A percentile compares a stretch with the other conserved stretches of the same genome.
Evolutionary conservation across 1,140 invertebrate genomes (phyloP).

Genomic region (Chironomus tepperi): DNA sequence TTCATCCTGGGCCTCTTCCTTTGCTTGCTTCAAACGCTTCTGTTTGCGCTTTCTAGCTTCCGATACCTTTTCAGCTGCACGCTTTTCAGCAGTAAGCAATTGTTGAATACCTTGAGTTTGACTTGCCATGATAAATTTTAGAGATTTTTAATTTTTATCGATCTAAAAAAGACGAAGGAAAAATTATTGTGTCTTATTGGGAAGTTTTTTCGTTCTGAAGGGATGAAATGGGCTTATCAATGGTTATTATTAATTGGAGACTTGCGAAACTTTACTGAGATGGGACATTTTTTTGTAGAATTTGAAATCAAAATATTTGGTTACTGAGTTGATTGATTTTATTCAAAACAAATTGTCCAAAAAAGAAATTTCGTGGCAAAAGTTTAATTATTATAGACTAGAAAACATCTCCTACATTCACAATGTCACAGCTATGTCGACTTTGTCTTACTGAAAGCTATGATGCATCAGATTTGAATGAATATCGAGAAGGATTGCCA

Average conservation of each 20-base stretch:
- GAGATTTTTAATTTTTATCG: no score
- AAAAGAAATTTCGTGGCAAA: neutral
- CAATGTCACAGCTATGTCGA: neutral
- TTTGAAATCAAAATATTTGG: neutral
- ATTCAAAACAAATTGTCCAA: neutral
- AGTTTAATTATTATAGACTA: no score
- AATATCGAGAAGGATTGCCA: neutral
- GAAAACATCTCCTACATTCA: no score
- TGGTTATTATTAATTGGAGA: no score
- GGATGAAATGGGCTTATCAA: no score
- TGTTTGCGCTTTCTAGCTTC: constrained; percentile 95
- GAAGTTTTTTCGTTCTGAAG: no score
- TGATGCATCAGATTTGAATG: neutral
- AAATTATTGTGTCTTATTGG: no score
- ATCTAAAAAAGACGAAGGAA: no score
- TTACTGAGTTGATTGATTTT: neutral
- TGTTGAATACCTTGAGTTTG: constrained; percentile 97
- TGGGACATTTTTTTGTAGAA: neutral
- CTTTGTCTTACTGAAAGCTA: neutral
- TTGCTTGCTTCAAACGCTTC: constrained; percentile 90
- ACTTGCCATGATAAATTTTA: constrained; percentile 67
- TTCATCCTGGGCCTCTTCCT: constrained; percentile 95
- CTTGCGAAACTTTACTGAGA: no score
- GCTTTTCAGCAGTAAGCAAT: constrained; percentile 88
- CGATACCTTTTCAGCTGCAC: constrained; percentile 92